Percentiles rank a stretch among this genome's conserved stretches.
These are phyloP conservation scores for Corythoichthys haematopterus DNA, from an alignment of 2,113 vertebrate genomes.

Conservation along the genomic window DNA sequence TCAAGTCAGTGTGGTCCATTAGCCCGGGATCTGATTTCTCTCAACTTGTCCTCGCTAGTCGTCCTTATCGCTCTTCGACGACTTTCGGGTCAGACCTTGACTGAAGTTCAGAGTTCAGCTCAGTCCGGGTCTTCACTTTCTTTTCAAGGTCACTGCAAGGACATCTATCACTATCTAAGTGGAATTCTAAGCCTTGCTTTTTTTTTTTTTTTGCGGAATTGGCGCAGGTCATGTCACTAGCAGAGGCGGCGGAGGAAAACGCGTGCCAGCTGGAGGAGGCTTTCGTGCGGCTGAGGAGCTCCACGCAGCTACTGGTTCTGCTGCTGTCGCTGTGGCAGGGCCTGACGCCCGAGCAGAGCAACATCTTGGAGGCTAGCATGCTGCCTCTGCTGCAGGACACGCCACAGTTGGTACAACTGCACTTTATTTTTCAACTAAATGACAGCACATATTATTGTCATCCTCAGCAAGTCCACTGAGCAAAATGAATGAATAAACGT, in stretches of 20 bases:
- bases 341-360: slow-evolving; percentile 78
- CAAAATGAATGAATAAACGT: too few relatives aligned
- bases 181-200: too few relatives aligned
- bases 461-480: too few relatives aligned
- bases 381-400: slow-evolving; percentile 84
- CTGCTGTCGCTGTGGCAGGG: slow-evolving; percentile 87
- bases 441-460: too few relatives aligned
- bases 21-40: slow-evolving; percentile 64
- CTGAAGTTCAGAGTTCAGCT: slow-evolving; percentile 43
- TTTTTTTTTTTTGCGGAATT: too few relatives aligned
- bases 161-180: too few relatives aligned
- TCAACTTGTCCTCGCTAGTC: slow-evolving; percentile 49
- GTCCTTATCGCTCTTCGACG: slow-evolving; percentile 51
- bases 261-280: slow-evolving; percentile 76
- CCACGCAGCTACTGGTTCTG: slow-evolving; percentile 83
- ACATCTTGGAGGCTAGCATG: slow-evolving; percentile 85
- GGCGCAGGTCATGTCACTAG: slow-evolving; percentile 84
- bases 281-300: slow-evolving; percentile 79
- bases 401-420: slow-evolving; percentile 78
- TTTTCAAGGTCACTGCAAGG: background rate
- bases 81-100: slow-evolving; percentile 19
- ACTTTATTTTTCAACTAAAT: too few relatives aligned
- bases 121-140: slow-evolving; percentile 15
- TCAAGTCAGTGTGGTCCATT: slow-evolving; percentile 63
- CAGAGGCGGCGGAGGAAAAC: slow-evolving; percentile 86